These are phyloP conservation scores for Astreopora myriophthalma DNA, from an alignment of 64 coral and sea anemone genomes.

Conservation along the genomic window DNA sequence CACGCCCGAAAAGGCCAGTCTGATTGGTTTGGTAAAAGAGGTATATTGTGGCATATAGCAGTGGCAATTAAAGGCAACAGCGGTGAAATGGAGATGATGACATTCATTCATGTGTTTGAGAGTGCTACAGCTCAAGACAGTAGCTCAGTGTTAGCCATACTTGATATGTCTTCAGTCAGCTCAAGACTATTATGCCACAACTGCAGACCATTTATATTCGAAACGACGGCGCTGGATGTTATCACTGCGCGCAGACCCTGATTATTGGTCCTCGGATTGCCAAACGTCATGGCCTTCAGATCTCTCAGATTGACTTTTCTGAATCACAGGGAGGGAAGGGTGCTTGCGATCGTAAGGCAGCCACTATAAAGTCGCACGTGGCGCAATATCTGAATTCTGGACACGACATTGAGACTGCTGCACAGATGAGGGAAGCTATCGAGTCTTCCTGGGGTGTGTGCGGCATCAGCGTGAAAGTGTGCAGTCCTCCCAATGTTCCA, in stretches of 20 bases:
- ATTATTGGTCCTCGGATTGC: conserved; percentile 8
- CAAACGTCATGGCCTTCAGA: conserved; percentile 23
- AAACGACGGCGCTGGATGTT: conserved; percentile 9
- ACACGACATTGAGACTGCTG: conserved; percentile 16
- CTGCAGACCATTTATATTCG: conserved; percentile 8
- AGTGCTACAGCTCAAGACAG: conserved; percentile 7
- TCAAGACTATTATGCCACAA: conserved; percentile 25
- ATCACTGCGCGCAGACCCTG: too few relatives aligned
- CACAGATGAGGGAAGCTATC: conserved; percentile 17
- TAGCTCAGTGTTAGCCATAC: neutral
- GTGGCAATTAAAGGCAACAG: neutral
- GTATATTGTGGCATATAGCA: neutral
- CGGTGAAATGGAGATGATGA: neutral
- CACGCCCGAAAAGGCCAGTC: neutral
- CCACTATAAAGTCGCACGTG: conserved; percentile 19
- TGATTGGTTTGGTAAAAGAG: neutral
- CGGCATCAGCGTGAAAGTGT: neutral
- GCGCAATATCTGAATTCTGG: conserved; percentile 1
- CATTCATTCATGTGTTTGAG: neutral
- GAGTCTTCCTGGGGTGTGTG: neutral
- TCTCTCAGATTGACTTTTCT: conserved; percentile 18
- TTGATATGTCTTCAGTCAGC: too few relatives aligned
- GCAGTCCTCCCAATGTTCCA: neutral
- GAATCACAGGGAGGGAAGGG: conserved; percentile 14
- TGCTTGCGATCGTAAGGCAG: conserved; percentile 11